Evolutionary conservation across 2,888 invertebrate species (phyloP), one percentile per base, ranked within the genome.

Genomic region (Sesia bembeciformis): DNA sequence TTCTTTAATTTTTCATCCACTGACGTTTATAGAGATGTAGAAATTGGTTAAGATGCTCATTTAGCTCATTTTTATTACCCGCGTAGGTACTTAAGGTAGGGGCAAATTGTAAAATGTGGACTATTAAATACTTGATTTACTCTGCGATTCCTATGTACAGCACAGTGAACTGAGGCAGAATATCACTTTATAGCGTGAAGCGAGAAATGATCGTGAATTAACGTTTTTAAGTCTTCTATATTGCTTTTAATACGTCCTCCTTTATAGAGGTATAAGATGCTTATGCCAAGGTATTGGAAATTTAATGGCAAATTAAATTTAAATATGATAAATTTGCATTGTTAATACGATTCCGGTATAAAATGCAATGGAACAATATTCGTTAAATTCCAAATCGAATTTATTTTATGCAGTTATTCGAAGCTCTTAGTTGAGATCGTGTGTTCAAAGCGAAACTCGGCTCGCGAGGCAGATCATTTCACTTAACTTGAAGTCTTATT

Each of bases 31-130:
- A 60, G 63, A 56, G 62, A 60, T 62, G 69, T 70, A 61, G 67
- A 67, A 65, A 69, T 72, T 70, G 62, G 60, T 58, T 60, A 56
- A 56, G 59, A 62, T 64, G 64, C 65, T 74, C 72, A 70, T 68
- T 40, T 62, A 62, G 63, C 60, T 60, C 62, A 58, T 61, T 72
- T 70, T 74, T 70, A 74, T 65, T 68, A n/a, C 40, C 7, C n/a
- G 67, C 67, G 64, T 58, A 53, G 57, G 58, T 63, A 62, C 64
- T 72, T 62, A 70, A 68, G 63, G 65, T 68, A 64, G 64, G 63
- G 62, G 76, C 72, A 79, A 82, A 84, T 85, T 82, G 79, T 78
- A 70, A 84, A 76, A 76, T 83, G 81, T 79, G 63, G 74, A 62
- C 79, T 67, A 78, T 78, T 81, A 75, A 76, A 73, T 61, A 62